Percentiles rank a stretch among this genome's conserved stretches.
phyloP scores from a whole-genome alignment of 2,888 invertebrate genomes.

The Balanococcus diminutus region DNA sequence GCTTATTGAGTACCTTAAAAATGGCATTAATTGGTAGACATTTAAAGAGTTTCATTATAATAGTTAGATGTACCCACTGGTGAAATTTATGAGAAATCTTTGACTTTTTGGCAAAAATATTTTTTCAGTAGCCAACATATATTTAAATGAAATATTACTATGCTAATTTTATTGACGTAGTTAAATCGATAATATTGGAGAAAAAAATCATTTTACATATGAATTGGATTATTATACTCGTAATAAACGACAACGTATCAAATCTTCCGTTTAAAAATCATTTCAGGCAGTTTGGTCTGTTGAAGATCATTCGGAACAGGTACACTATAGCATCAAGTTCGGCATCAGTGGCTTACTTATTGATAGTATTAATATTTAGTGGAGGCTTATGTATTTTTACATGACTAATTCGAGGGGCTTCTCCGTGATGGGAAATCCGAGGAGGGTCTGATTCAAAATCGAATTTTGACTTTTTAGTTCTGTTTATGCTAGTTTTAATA shows the following conservation, averaged over 20 bases:
- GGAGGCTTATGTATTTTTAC: too few species aligned
- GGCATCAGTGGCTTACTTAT: not conserved
- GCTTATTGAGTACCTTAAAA: too few species aligned
- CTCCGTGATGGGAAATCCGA: too few species aligned
- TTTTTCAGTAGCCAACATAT: not conserved
- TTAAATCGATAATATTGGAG: not conserved
- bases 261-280: not conserved
- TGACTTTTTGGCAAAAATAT: slow-evolving; percentile 10
- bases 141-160: slow-evolving; percentile 19
- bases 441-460: too few species aligned
- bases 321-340: not conserved
- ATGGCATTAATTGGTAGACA: too few species aligned
- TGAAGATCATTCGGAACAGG: not conserved
- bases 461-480: too few species aligned
- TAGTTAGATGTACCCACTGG: not conserved
- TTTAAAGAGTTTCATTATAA: too few species aligned
- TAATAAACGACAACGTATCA: slow-evolving; percentile 19
- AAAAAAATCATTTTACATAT: not conserved
- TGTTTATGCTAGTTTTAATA: too few species aligned
- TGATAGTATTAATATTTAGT: too few species aligned
- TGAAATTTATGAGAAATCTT: not conserved
- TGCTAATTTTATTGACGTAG: slow-evolving; percentile 32
- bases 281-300: not conserved
- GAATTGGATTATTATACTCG: not conserved
- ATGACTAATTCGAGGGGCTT: too few species aligned